Base-by-base conservation (phyloP, 2,797 vertebrate species). In the Glossophaga mutica region DNA sequence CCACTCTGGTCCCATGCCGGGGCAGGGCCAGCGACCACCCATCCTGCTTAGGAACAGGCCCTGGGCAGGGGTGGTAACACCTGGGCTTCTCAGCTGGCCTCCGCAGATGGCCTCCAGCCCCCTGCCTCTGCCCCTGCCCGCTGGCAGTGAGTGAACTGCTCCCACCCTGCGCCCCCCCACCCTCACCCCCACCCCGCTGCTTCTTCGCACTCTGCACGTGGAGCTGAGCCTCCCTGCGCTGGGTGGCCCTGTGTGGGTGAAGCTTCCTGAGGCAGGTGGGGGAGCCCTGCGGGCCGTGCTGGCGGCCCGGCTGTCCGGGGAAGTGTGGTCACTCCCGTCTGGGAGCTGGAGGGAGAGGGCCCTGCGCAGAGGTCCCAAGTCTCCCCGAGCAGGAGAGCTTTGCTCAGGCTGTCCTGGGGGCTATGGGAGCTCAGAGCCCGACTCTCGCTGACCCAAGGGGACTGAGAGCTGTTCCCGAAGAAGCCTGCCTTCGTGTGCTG, bases 311-410 rank as follows among this genome's bases (percentile, higher is more conserved):
- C 7, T 19, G 11, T n/a, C 5, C 42, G 2, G 15, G 21, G 15
- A 26, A 42, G n/a, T 26, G 5, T 34, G 3, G 2, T 32, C 19
- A 6, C 70, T 46, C 11, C 3, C 14, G 22, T 3, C 26, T 26
- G 62, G 52, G 46, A 32, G 12, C 19, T 1, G 8, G 15, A 11
- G 21, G 34, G 9, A 18, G 29, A 26, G 22, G 3, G 3, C 2
- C 74, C 32, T 22, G 9, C 3, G 10, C 65, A 46, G 0, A 3
- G 6, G 0, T 5, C 10, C 76, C 8, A 16, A 50, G 16, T 26
- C 3, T 68, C 21, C 24, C 34, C 10, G 14, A 39, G 26, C 5
- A 46, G 32, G 5, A 62, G 57, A 57, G n/a, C 9, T 50, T 32
- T 34, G 16, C 12, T 57, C 71, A 6, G 3, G 8, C 42, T 16